A percentile compares a stretch with the other conserved stretches of the same genome.
phyloP scores from a whole-genome alignment of 1,140 invertebrate species.

The Samia ricini region DNA sequence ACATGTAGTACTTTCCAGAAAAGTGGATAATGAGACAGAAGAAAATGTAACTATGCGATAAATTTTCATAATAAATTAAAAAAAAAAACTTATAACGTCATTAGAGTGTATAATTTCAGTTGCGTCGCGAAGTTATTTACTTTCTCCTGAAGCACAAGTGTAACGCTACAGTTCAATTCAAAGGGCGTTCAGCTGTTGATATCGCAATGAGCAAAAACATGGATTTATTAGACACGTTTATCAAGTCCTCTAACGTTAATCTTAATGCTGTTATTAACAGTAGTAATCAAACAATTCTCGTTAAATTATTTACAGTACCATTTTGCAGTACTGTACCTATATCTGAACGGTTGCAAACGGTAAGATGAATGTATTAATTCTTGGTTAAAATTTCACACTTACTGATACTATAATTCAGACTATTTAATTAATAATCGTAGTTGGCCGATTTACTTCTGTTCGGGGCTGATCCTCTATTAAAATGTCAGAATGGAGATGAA shows the following conservation, averaged over 20 bases:
- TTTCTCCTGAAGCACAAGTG: constrained; percentile 52
- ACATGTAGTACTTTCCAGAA: constrained; percentile 46
- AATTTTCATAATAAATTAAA: background rate
- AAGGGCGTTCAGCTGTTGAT: constrained; percentile 52
- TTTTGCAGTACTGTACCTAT: constrained; percentile 41
- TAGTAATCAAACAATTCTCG: constrained; percentile 49
- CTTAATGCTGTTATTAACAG: constrained; percentile 55
- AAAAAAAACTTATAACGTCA: background rate
- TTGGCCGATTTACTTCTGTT: constrained; percentile 51
- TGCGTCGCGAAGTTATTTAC: constrained; percentile 40
- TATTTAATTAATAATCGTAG: background rate
- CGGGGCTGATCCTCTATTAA: constrained; percentile 55
- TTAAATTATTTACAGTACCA: constrained; percentile 50
- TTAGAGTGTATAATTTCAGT: constrained; percentile 27
- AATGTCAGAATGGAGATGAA: constrained; percentile 45
- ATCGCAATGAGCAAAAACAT: constrained; percentile 41
- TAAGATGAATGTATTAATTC: constrained; percentile 14
- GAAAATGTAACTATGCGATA: constrained; percentile 35
- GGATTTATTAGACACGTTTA: constrained; percentile 44
- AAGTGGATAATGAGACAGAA: constrained; percentile 36
- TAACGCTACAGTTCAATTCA: constrained; percentile 38
- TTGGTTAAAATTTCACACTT: background rate
- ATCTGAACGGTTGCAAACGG: constrained; percentile 38
- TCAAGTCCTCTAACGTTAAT: constrained; percentile 41
- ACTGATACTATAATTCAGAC: background rate